phyloP scores from a whole-genome alignment of 2,113 vertebrate species.

The Gopherus flavomarginatus region DNA sequence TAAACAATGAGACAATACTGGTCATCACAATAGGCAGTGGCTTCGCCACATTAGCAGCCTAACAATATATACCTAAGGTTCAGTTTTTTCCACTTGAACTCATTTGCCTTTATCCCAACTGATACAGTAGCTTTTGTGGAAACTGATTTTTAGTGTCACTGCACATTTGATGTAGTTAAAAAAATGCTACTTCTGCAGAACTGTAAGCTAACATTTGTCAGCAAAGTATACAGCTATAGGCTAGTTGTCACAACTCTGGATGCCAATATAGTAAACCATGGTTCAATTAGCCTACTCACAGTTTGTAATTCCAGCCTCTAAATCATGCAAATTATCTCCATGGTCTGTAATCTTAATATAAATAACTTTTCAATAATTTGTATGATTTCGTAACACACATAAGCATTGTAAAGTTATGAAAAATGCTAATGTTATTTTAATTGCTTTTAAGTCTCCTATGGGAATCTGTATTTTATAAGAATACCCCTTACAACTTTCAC shows the following conservation, averaged over 20 bases:
- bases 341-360: slow-evolving; percentile 31
- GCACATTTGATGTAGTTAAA: slow-evolving; percentile 22
- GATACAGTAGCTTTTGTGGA: slow-evolving; percentile 23
- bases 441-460: slow-evolving; percentile 51
- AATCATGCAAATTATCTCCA: slow-evolving; percentile 42
- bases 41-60: neutral
- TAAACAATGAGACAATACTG: neutral
- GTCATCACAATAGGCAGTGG: neutral
- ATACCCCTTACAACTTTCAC: slow-evolving; percentile 46
- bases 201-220: slow-evolving; percentile 34
- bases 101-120: slow-evolving; percentile 32
- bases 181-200: slow-evolving; percentile 35
- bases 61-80: neutral
- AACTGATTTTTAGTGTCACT: slow-evolving; percentile 49
- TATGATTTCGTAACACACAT: slow-evolving; percentile 55
- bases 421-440: slow-evolving; percentile 69
- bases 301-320: slow-evolving; percentile 43
- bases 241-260: slow-evolving; percentile 19
- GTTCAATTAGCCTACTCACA: neutral
- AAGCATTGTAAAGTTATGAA: slow-evolving; percentile 38
- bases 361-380: slow-evolving; percentile 65
- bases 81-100: neutral
- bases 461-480: slow-evolving; percentile 58
- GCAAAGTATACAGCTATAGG: neutral
- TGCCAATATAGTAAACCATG: neutral